Evolutionary conservation across 1,140 invertebrate genomes (phyloP).

Genomic region (Drosophila hydei): DNA sequence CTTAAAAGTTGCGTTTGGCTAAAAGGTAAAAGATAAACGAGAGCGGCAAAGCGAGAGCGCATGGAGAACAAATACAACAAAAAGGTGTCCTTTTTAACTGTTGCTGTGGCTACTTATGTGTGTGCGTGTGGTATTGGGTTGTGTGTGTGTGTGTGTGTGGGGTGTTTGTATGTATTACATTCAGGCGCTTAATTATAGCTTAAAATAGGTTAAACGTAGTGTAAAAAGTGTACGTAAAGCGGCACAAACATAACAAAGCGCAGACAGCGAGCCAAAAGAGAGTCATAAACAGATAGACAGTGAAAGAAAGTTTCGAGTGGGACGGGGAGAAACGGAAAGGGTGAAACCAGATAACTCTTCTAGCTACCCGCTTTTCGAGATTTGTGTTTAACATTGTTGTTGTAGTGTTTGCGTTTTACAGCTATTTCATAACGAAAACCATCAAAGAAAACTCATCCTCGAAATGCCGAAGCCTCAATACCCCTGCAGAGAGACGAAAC

Average conservation of each 20-base stretch:
- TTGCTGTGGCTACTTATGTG: conserved; percentile 41
- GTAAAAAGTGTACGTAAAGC: conserved; percentile 47
- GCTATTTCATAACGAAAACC: conserved; percentile 6
- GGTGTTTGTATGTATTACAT: conserved; percentile 46
- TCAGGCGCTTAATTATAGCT: conserved; percentile 74
- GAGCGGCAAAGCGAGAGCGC: conserved; percentile 35
- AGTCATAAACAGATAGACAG: conserved; percentile 23
- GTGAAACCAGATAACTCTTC: conserved; percentile 59
- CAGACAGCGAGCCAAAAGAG: conserved; percentile 54
- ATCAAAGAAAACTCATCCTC: not conserved
- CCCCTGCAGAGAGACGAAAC: no score
- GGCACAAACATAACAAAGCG: conserved; percentile 58
- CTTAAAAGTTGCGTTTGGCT: conserved; percentile 75
- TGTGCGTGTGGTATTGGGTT: conserved; percentile 15
- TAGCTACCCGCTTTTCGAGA: conserved; percentile 40
- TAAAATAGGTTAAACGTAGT: conserved; percentile 69
- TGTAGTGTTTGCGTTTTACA: conserved; percentile 25
- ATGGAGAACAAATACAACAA: conserved; percentile 46
- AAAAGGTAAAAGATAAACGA: conserved; percentile 51
- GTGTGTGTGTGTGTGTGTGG: conserved; percentile 9
- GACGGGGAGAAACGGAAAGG: conserved; percentile 38
- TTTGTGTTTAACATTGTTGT: conserved; percentile 28
- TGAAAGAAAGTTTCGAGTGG: conserved; percentile 12
- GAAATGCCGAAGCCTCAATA: not conserved
- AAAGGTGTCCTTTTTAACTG: conserved; percentile 68